Percentiles rank a stretch among this genome's conserved stretches.
Conservation (phyloP, 2,888 invertebrate species). For the Thecophora atra region DNA sequence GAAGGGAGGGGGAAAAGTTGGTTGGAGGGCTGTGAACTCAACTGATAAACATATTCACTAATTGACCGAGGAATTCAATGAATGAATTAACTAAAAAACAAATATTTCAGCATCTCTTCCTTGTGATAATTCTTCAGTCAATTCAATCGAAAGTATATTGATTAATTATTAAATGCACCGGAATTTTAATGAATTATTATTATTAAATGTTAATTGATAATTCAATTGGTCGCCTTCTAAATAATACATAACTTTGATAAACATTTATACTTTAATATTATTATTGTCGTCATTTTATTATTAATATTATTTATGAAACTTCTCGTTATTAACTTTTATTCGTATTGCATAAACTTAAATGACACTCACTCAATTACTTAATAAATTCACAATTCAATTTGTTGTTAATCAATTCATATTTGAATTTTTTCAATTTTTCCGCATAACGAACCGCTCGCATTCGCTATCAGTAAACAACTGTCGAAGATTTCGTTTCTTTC, state of each 20-base stretch:
- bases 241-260: too few species aligned
- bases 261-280: too few species aligned
- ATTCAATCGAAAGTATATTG: too few species aligned
- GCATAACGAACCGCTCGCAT: slow-evolving; percentile 36
- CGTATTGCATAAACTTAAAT: not conserved
- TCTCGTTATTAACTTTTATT: not conserved
- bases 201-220: too few species aligned
- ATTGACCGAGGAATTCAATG: not conserved
- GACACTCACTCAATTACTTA: not conserved
- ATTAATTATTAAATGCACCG: too few species aligned
- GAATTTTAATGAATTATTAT: too few species aligned
- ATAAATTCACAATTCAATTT: too few species aligned
- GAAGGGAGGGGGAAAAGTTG: not conserved
- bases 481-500: slow-evolving; percentile 13
- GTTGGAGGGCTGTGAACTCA: not conserved
- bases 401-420: not conserved
- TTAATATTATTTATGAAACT: too few species aligned
- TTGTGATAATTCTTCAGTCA: not conserved
- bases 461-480: slow-evolving; percentile 46
- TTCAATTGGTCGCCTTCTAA: too few species aligned
- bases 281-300: too few species aligned
- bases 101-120: not conserved
- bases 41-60: not conserved
- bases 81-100: not conserved
- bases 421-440: not conserved